Evolutionary conservation across 2,797 vertebrate genomes (phyloP).

Genomic region (Lindbergichthys nudifrons): DNA sequence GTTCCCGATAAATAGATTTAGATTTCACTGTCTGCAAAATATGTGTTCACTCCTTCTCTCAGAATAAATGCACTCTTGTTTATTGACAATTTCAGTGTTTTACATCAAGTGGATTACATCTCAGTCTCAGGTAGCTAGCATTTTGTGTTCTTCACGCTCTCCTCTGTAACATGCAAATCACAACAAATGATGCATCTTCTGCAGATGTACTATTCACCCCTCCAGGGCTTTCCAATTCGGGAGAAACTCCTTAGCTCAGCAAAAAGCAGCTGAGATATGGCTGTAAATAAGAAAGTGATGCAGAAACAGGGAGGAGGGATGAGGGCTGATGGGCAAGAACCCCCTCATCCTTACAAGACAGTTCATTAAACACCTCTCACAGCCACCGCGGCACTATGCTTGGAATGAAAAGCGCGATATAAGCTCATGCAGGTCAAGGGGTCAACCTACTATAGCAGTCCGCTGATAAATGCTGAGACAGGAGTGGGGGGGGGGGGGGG

Average conservation of each 20-base stretch:
- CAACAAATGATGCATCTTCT: constrained; percentile 62
- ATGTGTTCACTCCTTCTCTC: constrained; percentile 1
- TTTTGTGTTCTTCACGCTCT: constrained; percentile 30
- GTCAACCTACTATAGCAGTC: constrained; percentile 57
- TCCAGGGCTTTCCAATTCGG: constrained; percentile 59
- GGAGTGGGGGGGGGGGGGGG: constrained; percentile 32
- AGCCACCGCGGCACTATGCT: constrained; percentile 44
- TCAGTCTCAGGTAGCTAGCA: constrained; percentile 5
- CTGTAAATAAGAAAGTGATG: constrained; percentile 78
- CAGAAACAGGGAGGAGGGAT: constrained; percentile 66
- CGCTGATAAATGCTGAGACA: constrained; percentile 71
- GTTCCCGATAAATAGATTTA: background rate
- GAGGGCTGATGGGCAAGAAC: constrained; percentile 64
- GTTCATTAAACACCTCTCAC: constrained; percentile 79
- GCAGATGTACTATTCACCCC: constrained; percentile 69
- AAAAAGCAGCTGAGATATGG: constrained; percentile 69
- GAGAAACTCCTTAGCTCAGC: constrained; percentile 73
- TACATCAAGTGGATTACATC: constrained; percentile 5
- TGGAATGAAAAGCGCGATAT: constrained; percentile 64
- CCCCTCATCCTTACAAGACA: constrained; percentile 65
- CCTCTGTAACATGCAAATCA: constrained; percentile 62
- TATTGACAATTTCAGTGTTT: background rate
- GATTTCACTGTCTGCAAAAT: constrained; percentile 9
- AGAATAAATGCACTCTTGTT: constrained; percentile 7
- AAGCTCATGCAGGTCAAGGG: constrained; percentile 64